Evolutionary conservation across 1,140 invertebrate genomes (phyloP).

Genomic region (Hyles vespertilio): DNA sequence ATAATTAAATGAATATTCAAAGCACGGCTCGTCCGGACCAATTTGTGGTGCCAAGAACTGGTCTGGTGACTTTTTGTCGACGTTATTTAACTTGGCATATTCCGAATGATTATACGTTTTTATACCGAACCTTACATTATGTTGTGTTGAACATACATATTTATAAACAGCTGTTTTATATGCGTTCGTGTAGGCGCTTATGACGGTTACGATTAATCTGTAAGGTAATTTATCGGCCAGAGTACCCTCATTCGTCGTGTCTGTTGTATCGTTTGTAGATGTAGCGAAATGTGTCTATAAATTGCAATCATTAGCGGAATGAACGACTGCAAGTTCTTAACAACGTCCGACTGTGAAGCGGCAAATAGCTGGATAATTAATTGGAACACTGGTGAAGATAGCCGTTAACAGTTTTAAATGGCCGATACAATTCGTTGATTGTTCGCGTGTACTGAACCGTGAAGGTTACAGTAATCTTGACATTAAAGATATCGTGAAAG

Average conservation of each 20-base stretch:
- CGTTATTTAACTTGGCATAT: slow-evolving; percentile 49
- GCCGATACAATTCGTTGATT: no score
- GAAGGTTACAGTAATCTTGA: slow-evolving; percentile 2
- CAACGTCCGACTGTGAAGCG: no score
- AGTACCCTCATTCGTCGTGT: slow-evolving; percentile 41
- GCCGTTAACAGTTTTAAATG: no score
- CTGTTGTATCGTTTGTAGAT: slow-evolving; percentile 25
- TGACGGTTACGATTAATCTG: slow-evolving; percentile 59
- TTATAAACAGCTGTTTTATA: slow-evolving; percentile 30
- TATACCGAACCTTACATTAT: slow-evolving; percentile 3
- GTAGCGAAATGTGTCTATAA: slow-evolving; percentile 11
- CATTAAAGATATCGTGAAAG: slow-evolving; percentile 10
- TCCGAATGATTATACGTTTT: slow-evolving; percentile 21
- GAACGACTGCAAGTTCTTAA: no score
- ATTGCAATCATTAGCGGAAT: neutral
- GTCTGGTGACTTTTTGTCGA: slow-evolving; percentile 52
- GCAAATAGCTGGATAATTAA: no score
- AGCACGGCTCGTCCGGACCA: slow-evolving; percentile 53
- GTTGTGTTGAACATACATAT: neutral
- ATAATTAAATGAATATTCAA: slow-evolving; percentile 70
- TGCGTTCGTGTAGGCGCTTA: slow-evolving; percentile 48
- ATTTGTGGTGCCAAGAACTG: slow-evolving; percentile 59
- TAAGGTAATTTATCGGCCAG: slow-evolving; percentile 46
- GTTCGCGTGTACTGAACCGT: neutral
- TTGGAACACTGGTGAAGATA: no score